A percentile compares a stretch with the other conserved stretches of the same genome.
Conservation (phyloP, 2,113 vertebrate genomes). For the Orcinus orca region DNA sequence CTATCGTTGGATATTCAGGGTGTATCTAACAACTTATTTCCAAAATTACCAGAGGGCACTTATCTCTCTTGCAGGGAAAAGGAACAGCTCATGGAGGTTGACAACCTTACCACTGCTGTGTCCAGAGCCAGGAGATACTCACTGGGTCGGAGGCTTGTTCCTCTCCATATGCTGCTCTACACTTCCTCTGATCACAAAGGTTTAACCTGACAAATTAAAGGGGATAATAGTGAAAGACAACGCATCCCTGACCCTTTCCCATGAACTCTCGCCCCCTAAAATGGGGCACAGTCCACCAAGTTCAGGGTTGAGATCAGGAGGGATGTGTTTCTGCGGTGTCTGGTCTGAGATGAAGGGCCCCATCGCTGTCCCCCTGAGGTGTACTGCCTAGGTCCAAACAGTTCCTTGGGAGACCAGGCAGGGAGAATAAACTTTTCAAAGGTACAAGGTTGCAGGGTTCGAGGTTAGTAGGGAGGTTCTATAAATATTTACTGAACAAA, state of each 20-base stretch:
- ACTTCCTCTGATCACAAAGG: not conserved
- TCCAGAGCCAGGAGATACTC: not conserved
- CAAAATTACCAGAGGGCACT: not conserved
- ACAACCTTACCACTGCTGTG: fast-evolving
- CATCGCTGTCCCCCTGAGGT: not conserved
- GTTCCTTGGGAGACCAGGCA: not conserved
- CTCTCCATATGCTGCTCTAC: not conserved
- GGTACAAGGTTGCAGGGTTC: constrained; percentile 37
- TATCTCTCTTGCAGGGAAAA: not conserved
- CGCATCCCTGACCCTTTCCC: not conserved
- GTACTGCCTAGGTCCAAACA: not conserved
- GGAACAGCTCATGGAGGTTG: not conserved
- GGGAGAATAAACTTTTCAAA: constrained; percentile 42
- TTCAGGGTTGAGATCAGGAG: not conserved
- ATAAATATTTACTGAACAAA: constrained; percentile 64
- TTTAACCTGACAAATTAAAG: not conserved
- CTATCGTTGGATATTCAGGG: not conserved
- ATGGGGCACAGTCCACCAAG: not conserved
- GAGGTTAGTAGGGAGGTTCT: constrained; percentile 57
- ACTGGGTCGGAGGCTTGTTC: not conserved
- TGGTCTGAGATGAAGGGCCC: not conserved
- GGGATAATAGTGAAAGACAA: not conserved
- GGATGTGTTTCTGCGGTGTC: not conserved
- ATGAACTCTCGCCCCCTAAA: not conserved
- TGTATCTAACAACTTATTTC: constrained; percentile 14